Conservation (phyloP, 2,888 invertebrate species). For the Saturnia japonica region DNA sequence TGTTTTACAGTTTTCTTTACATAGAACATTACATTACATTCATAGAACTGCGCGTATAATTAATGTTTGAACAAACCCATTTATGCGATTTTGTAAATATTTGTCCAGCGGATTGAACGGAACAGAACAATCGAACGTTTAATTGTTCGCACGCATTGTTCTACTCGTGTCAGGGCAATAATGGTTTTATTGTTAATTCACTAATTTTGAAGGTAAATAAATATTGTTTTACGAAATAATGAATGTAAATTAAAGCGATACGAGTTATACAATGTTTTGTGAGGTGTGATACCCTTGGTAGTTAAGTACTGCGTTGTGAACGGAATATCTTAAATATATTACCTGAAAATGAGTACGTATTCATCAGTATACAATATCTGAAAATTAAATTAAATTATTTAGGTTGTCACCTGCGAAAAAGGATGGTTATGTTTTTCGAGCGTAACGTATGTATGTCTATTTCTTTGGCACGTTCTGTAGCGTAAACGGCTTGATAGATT, state of each 20-base stretch:
- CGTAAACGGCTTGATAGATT: too few relatives aligned
- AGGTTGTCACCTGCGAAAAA: too few relatives aligned
- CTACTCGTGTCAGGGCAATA: conserved; percentile 31
- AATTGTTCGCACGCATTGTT: conserved; percentile 29
- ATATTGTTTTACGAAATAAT: conserved; percentile 15
- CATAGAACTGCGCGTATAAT: neutral
- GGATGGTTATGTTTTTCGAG: too few relatives aligned
- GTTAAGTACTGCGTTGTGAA: conserved; percentile 2
- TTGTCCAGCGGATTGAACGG: conserved; percentile 19
- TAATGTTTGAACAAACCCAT: neutral
- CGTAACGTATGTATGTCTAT: too few relatives aligned
- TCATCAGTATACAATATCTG: neutral
- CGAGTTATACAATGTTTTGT: conserved; percentile 3
- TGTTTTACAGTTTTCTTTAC: neutral
- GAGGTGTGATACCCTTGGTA: conserved; percentile 11
- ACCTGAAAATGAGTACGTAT: neutral
- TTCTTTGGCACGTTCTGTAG: too few relatives aligned
- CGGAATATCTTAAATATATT: neutral
- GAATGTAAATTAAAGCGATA: conserved; percentile 14
- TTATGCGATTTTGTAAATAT: conserved; percentile 21
- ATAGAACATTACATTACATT: too few relatives aligned
- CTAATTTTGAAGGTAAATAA: conserved; percentile 20
- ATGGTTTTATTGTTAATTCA: conserved; percentile 19
- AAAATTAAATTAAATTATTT: neutral
- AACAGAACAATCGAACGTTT: conserved; percentile 23